Base-by-base conservation (phyloP, 2,113 vertebrate species). In the Notiomystis cincta region DNA sequence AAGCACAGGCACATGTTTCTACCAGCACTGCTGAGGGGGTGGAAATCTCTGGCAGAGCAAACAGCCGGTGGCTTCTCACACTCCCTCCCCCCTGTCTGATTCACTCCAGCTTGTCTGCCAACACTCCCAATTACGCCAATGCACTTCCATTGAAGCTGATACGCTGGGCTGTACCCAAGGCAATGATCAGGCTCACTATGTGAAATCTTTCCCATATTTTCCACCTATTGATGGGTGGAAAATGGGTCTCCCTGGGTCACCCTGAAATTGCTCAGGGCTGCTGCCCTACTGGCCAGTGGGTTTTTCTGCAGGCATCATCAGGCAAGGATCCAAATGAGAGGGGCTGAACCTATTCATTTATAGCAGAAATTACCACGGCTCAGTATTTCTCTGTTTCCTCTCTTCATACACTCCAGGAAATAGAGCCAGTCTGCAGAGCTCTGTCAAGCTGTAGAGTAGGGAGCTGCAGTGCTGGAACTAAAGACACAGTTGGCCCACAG, bases 21-120 rank as follows among this genome's bases (percentile, higher is more conserved):
- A 76, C 56, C 91, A 79, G 89, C 61, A 23, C 65, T 75, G 84
- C 61, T 91, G 91, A 81, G 96, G 94, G 96, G 95, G 90, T 81
- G 91, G 96, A 83, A 95, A 86, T 89, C 92, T 96, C 82, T 25
- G 6, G 91, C 95, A 90, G 94, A 93, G 89, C 91, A 88, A 95
- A 82, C 95, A 95, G 94, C 79, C 76, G 33, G 82, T 72, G 86
- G 47, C 90, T 93, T 80, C 82, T 83, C 94, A 73, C 78, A 19
- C 54, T 77, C 72, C 92, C 70, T 81, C 82, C 86, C 47, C 57
- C 16, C 27, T 1, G 33, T 61, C 88, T 95, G 95, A 95, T 78
- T 97, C 93, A 95, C 60, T 94, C 71, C 71, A 47, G 91, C 91
- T 47, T 30, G 30, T 87, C 94, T 93, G 91, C 96, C 95, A 95